Conservation (phyloP, 1,140 invertebrate genomes). For the Oreohelix idahoensis region DNA sequence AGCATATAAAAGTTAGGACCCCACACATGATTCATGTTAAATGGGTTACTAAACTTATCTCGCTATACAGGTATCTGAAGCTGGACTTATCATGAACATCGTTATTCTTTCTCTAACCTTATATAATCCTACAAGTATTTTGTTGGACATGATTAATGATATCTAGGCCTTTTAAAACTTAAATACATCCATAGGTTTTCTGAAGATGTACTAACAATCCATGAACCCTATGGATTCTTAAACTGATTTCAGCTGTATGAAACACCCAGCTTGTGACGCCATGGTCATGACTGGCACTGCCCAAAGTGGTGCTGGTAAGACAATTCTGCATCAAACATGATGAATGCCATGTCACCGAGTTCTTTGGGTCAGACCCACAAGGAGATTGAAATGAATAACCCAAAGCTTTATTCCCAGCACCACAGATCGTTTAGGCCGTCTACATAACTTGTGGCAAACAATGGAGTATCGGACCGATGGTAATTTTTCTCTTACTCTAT, state of each 20-base stretch:
- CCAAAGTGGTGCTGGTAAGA: slow-evolving; percentile 94
- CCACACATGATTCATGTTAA: no score
- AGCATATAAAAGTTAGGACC: no score
- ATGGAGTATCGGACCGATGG: slow-evolving; percentile 99
- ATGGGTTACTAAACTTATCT: no score
- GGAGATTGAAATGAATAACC: slow-evolving; percentile 99
- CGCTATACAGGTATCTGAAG: no score
- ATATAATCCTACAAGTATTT: no score
- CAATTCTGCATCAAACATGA: slow-evolving; percentile 94
- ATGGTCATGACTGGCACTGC: slow-evolving; percentile 98
- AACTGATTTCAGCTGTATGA: slow-evolving; percentile 97
- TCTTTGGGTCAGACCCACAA: slow-evolving; percentile 71
- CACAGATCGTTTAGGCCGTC: slow-evolving; percentile 97
- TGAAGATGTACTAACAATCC: slow-evolving; percentile 82
- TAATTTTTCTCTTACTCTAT: slow-evolving; percentile 95
- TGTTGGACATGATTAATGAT: neutral
- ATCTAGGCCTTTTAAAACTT: no score
- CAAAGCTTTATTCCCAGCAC: slow-evolving; percentile 94
- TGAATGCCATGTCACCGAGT: slow-evolving; percentile 80
- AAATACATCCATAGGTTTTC: slow-evolving; percentile 54
- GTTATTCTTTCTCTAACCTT: no score
- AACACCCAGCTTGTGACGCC: slow-evolving; percentile 93
- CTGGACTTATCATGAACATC: no score
- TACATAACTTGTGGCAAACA: slow-evolving; percentile 96
- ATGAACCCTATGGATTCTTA: slow-evolving; percentile 96